Evolutionary conservation across 1,140 invertebrate genomes (phyloP).

Genomic region (Macrosteles quadrilineatus): DNA sequence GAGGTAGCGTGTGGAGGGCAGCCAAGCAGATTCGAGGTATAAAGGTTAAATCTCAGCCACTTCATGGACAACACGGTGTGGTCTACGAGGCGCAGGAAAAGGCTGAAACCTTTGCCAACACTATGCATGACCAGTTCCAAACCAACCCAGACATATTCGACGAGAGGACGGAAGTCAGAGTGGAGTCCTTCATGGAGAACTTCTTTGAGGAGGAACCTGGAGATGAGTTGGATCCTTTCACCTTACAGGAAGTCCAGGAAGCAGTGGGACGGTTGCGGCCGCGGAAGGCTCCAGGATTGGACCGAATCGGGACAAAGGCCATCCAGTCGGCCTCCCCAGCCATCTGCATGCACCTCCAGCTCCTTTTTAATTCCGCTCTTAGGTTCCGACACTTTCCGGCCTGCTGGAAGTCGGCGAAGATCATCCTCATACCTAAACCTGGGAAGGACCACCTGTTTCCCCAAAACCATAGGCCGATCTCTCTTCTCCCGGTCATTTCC

Average conservation of each 20-base stretch:
- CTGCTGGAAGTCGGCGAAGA: constrained; percentile 45
- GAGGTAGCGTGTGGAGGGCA: background rate
- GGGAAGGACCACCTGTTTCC: constrained; percentile 27
- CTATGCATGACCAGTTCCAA: background rate
- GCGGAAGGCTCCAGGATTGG: background rate
- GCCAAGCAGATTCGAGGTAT: background rate
- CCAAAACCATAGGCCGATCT: constrained; percentile 43
- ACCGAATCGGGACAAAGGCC: background rate
- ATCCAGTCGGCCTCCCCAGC: background rate
- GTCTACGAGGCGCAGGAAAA: background rate
- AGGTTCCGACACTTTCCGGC: constrained; percentile 35
- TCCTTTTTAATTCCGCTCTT: constrained; percentile 32
- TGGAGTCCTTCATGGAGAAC: background rate
- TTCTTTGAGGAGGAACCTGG: background rate
- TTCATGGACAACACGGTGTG: background rate
- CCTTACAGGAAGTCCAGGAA: background rate
- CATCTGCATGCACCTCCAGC: background rate
- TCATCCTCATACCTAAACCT: constrained; percentile 46
- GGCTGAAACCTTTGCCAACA: background rate
- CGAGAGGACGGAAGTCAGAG: background rate
- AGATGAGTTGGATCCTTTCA: background rate
- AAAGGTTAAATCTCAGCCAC: background rate
- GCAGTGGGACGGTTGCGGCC: background rate
- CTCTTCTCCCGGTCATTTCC: constrained; percentile 41
- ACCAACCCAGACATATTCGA: background rate